Evolutionary conservation across 2,888 invertebrate genomes (phyloP).

Genomic region (Aproaerema taeniolella): DNA sequence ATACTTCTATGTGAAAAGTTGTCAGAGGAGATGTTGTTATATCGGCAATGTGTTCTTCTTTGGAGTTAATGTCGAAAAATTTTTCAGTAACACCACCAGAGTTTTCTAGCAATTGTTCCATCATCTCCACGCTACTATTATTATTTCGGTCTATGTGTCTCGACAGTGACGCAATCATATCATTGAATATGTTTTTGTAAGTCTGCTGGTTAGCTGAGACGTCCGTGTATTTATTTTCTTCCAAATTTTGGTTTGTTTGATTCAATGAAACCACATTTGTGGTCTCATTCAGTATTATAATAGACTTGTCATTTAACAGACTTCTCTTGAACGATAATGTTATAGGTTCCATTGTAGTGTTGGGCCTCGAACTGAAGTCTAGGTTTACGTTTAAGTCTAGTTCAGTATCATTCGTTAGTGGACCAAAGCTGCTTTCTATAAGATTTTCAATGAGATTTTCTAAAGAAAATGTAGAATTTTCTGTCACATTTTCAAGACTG

Average conservation of each 20-base stretch:
- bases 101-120: constrained; percentile 31
- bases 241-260: constrained; percentile 29
- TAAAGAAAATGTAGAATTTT: constrained; percentile 35
- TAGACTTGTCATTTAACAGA: constrained; percentile 5
- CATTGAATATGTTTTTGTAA: constrained; percentile 26
- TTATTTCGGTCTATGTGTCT: constrained; percentile 50
- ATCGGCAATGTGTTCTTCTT: background rate
- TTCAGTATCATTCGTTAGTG: constrained; percentile 21
- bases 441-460: constrained; percentile 49
- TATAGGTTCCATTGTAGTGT: constrained; percentile 7
- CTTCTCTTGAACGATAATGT: constrained; percentile 4
- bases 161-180: constrained; percentile 41
- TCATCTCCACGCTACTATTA: constrained; percentile 44
- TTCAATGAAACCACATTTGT: constrained; percentile 23
- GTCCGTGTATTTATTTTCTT: constrained; percentile 31
- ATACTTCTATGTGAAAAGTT: constrained; percentile 15
- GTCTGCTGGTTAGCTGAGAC: constrained; percentile 20
- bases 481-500: constrained; percentile 14
- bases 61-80: background rate
- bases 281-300: constrained; percentile 20
- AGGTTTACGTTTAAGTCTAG: constrained; percentile 10
- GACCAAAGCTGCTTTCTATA: constrained; percentile 38
- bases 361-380: constrained; percentile 5
- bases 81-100: constrained; percentile 3
- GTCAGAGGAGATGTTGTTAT: background rate